Conservation (phyloP, 2,113 vertebrate species). For the Cochlearius cochlearius region DNA sequence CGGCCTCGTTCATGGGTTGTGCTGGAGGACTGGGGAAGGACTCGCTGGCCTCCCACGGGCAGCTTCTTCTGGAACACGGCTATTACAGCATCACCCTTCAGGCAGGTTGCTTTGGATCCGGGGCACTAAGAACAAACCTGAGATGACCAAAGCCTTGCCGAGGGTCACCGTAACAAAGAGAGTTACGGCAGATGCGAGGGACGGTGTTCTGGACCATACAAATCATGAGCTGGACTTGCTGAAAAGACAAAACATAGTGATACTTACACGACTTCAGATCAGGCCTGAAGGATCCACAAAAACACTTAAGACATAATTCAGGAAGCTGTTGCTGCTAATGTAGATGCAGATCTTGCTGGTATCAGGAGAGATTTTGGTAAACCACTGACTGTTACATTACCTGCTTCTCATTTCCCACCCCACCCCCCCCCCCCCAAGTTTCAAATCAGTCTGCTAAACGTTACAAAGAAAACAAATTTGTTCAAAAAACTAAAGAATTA, state of each 20-base stretch:
- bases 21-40: not conserved
- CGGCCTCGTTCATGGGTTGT: fast-evolving
- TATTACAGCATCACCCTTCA: not conserved
- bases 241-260: not conserved
- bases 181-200: not conserved
- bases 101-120: not conserved
- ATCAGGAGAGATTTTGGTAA: not conserved
- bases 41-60: fast-evolving
- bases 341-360: not conserved
- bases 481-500: not conserved
- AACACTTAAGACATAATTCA: not conserved
- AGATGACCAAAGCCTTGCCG: not conserved
- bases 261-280: not conserved
- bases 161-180: not conserved
- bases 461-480: not conserved
- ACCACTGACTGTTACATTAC: not conserved
- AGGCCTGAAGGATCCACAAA: not conserved
- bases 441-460: not conserved
- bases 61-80: fast-evolving
- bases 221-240: not conserved
- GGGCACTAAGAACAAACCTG: not conserved
- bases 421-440: not conserved
- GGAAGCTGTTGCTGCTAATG: not conserved
- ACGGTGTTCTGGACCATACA: not conserved
- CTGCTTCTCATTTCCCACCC: not conserved